Evolutionary conservation across 2,797 vertebrate species (phyloP).

Genomic region (Arnoldichthys spilopterus): DNA sequence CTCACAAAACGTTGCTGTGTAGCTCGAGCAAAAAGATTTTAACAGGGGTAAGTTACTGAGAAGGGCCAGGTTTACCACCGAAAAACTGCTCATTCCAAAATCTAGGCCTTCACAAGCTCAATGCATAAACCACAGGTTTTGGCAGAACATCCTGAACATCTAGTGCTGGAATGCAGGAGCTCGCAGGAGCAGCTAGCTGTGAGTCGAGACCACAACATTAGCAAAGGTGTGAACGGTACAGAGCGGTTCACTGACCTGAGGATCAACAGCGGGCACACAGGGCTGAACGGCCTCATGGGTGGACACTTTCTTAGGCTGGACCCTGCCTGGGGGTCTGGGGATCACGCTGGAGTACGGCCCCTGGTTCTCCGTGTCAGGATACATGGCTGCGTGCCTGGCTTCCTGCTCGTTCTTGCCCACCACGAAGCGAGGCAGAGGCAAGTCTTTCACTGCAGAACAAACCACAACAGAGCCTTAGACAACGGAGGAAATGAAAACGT

Average conservation of each 20-base stretch:
- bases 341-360: constrained; percentile 91
- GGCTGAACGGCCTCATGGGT: constrained; percentile 90
- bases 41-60: neutral
- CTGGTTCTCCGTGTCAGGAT: constrained; percentile 90
- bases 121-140: neutral
- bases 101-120: neutral
- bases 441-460: constrained; percentile 87
- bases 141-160: neutral
- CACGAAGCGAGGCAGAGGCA: constrained; percentile 92
- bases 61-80: neutral
- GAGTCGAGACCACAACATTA: neutral
- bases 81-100: neutral
- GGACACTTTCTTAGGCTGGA: constrained; percentile 90
- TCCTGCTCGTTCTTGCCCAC: constrained; percentile 95
- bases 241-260: constrained; percentile 76
- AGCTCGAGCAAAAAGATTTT: neutral
- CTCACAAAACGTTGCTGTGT: no score
- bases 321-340: constrained; percentile 89
- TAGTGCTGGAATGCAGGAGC: neutral
- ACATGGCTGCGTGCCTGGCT: constrained; percentile 84
- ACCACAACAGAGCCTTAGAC: constrained; percentile 11
- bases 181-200: neutral
- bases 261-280: constrained; percentile 82
- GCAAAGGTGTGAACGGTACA: neutral
- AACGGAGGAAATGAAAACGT: neutral